phyloP scores from a whole-genome alignment of 2,797 vertebrate species.

The Garrulus glandarius region DNA sequence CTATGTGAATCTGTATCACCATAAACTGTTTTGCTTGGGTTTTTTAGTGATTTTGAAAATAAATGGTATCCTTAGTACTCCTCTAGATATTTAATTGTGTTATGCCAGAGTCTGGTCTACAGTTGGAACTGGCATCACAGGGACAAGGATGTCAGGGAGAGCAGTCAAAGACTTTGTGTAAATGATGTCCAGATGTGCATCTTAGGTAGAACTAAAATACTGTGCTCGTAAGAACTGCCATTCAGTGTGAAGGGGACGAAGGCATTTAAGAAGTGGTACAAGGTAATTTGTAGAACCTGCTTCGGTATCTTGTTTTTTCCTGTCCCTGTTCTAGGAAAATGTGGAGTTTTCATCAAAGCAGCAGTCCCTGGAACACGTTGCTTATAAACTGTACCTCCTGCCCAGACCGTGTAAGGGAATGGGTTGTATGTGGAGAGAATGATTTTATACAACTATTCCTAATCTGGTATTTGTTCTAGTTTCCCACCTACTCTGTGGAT shows the following conservation, averaged over 20 bases:
- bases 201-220: neutral
- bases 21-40: slow-evolving; percentile 66
- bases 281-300: neutral
- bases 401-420: too few species aligned
- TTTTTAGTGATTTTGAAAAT: slow-evolving; percentile 82
- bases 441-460: neutral
- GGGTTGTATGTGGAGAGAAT: neutral
- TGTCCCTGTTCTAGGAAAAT: neutral
- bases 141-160: neutral
- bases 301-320: neutral
- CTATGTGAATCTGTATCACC: slow-evolving; percentile 77
- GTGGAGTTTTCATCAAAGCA: neutral
- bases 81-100: slow-evolving; percentile 17
- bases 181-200: neutral
- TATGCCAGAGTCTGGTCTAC: neutral
- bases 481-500: neutral
- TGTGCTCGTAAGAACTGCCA: neutral
- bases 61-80: slow-evolving; percentile 72
- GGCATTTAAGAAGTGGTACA: neutral
- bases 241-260: neutral
- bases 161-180: neutral
- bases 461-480: neutral
- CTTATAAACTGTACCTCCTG: neutral
- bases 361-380: neutral
- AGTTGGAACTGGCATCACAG: neutral